These are phyloP conservation scores for Eurosta solidaginis DNA, from an alignment of 1,140 invertebrate species.

Conservation along the genomic window DNA sequence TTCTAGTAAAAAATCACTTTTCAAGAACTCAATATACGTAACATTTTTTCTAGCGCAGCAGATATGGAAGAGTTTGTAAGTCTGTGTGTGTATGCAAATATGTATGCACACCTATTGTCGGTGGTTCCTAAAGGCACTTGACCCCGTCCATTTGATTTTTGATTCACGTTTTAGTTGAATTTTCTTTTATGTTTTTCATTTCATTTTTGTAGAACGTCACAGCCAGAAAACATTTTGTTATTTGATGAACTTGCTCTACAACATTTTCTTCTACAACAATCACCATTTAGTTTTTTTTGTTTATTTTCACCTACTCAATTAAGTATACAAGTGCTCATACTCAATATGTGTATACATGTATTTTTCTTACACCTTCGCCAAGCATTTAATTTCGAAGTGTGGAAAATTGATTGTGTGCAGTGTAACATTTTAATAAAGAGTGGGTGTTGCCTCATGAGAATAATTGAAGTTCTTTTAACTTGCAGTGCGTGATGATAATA, in stretches of 20 bases:
- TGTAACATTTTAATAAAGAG: neutral
- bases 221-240: neutral
- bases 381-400: slow-evolving; percentile 1
- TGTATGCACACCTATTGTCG: too few species aligned
- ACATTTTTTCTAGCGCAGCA: too few species aligned
- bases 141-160: neutral
- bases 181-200: neutral
- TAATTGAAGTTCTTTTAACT: too few species aligned
- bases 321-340: neutral
- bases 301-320: neutral
- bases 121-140: too few species aligned
- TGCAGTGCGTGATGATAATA: too few species aligned
- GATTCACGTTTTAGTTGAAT: neutral
- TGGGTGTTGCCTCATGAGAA: too few species aligned
- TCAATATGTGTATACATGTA: too few species aligned
- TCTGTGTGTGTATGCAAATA: neutral
- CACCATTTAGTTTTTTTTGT: neutral
- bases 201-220: neutral
- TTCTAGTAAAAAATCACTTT: too few species aligned
- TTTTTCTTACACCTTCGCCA: neutral
- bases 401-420: neutral
- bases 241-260: slow-evolving; percentile 9
- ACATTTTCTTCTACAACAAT: neutral
- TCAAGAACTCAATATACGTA: too few species aligned
- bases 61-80: neutral